phyloP scores from a whole-genome alignment of 2,888 invertebrate genomes.

The Macropis europaea region DNA sequence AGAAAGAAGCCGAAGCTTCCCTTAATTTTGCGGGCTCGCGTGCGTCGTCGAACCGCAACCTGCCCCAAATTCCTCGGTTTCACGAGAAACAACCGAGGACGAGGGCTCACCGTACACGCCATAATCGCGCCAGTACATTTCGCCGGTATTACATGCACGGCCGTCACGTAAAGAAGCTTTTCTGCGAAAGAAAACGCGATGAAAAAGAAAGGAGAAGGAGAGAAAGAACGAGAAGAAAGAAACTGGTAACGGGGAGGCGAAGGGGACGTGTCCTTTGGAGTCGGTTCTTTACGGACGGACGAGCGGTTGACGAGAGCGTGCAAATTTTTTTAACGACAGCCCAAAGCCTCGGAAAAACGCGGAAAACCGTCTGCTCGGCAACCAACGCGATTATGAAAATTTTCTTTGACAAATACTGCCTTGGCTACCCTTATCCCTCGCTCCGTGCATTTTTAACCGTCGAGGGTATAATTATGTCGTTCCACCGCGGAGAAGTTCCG shows the following conservation, averaged over 20 bases:
- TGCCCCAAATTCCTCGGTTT: conserved; percentile 63
- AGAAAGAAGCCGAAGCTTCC: conserved; percentile 32
- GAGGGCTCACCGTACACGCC: conserved; percentile 19
- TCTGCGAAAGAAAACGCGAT: conserved; percentile 18
- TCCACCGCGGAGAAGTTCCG: conserved; percentile 33
- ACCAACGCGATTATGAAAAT: conserved; percentile 69
- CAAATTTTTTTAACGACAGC: conserved; percentile 79
- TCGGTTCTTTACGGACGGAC: conserved; percentile 72
- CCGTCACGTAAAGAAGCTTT: conserved; percentile 34
- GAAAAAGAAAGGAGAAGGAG: conserved; percentile 20
- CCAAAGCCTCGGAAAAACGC: conserved; percentile 69
- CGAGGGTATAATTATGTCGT: conserved; percentile 55
- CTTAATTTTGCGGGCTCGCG: conserved; percentile 59
- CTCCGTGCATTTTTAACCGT: conserved; percentile 36
- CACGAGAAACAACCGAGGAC: conserved; percentile 16
- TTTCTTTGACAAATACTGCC: conserved; percentile 71
- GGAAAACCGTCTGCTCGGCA: conserved; percentile 43
- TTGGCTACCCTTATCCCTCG: conserved; percentile 28
- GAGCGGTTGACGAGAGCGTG: conserved; percentile 76
- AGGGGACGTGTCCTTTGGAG: conserved; percentile 48
- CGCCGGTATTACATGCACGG: conserved; percentile 17
- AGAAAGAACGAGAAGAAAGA: neutral
- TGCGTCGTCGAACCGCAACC: conserved; percentile 64
- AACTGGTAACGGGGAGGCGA: conserved; percentile 16
- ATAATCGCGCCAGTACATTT: conserved; percentile 37